These are phyloP conservation scores for Erithacus rubecula DNA, from an alignment of 2,797 vertebrate species.

Conservation along the genomic window DNA sequence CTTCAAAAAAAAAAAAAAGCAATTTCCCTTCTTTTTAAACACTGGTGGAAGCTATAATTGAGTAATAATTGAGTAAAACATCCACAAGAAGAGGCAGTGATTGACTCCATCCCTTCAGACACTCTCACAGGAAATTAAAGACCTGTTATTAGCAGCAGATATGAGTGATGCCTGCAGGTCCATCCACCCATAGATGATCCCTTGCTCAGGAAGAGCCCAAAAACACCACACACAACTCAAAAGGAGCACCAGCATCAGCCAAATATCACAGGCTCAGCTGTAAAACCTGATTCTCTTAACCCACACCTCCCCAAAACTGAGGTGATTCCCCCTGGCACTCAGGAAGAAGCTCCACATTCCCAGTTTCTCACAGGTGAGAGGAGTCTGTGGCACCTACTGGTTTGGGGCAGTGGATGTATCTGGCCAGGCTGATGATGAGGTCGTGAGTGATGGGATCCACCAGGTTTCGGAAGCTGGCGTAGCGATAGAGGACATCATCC, in stretches of 20 bases:
- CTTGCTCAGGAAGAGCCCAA: neutral
- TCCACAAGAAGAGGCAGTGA: neutral
- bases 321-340: neutral
- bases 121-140: neutral
- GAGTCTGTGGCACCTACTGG: conserved; percentile 79
- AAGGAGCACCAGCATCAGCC: neutral
- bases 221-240: neutral
- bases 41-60: neutral
- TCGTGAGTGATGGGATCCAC: conserved; percentile 98
- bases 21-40: neutral
- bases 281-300: neutral
- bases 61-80: neutral
- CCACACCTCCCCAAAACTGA: neutral
- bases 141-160: neutral
- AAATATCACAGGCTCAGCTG: neutral
- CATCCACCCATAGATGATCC: neutral
- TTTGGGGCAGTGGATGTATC: conserved; percentile 95
- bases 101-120: neutral
- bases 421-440: conserved; percentile 95
- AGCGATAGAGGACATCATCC: conserved; percentile 95
- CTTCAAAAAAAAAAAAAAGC: neutral
- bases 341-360: neutral
- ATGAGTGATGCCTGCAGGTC: neutral
- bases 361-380: neutral
- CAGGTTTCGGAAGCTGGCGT: conserved; percentile 97